phyloP scores from a whole-genome alignment of 1,140 invertebrate species.

The Halesus radiatus region DNA sequence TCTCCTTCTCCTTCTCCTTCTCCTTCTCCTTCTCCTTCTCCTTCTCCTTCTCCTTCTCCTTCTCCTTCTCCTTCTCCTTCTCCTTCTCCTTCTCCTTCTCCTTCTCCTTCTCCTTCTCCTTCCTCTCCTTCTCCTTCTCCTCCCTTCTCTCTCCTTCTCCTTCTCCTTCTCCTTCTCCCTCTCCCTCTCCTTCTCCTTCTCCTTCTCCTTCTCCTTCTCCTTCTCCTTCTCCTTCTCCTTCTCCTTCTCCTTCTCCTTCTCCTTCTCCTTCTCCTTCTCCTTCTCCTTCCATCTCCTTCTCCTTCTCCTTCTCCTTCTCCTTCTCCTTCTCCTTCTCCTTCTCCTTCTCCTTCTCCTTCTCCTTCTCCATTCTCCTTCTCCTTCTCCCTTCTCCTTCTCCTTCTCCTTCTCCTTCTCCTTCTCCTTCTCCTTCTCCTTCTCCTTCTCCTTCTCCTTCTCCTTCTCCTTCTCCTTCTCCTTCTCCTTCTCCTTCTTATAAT shows the following conservation, averaged over 20 bases:
- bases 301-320: not conserved
- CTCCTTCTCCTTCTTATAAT: not conserved
- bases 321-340: not conserved
- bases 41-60: not conserved
- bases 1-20: not conserved
- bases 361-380: slow-evolving; percentile 6
- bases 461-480: slow-evolving; percentile 41
- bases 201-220: not conserved
- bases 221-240: not conserved
- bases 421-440: slow-evolving; percentile 58
- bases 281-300: slow-evolving; percentile 53
- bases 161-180: not conserved
- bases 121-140: too few species aligned
- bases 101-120: too few species aligned
- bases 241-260: not conserved
- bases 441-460: slow-evolving; percentile 56
- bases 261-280: slow-evolving; percentile 39
- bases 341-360: not conserved
- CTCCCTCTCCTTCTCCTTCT: not conserved
- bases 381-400: slow-evolving; percentile 51
- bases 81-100: too few species aligned
- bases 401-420: slow-evolving; percentile 59
- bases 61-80: too few species aligned
- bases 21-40: not conserved
- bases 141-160: not conserved